A percentile compares a stretch with the other conserved stretches of the same genome.
Conservation (phyloP, 2,797 vertebrate species). For the Sebastolobus alascanus region DNA sequence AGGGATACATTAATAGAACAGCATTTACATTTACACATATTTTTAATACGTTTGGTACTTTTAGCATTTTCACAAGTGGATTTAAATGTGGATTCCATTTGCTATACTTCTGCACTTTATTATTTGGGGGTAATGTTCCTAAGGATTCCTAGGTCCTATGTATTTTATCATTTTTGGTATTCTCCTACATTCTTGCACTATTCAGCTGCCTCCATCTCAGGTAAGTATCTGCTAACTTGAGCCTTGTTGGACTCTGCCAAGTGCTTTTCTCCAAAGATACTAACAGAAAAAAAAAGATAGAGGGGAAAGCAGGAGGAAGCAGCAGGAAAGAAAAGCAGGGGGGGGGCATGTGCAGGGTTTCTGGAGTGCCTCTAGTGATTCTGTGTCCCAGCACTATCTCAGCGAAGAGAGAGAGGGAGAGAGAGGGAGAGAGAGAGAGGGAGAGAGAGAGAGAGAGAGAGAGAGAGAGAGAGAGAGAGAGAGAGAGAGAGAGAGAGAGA, state of each 20-base stretch:
- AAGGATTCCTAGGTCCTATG: neutral
- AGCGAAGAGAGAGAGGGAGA: constrained; percentile 13
- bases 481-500: constrained; percentile 27
- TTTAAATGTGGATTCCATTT: neutral
- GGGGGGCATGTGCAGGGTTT: constrained; percentile 33
- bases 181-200: neutral
- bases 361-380: constrained; percentile 53
- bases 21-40: neutral
- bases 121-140: neutral
- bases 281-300: neutral
- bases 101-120: neutral
- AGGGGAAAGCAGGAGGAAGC: constrained; percentile 11
- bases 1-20: constrained; percentile 1
- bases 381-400: constrained; percentile 51
- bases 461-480: constrained; percentile 1
- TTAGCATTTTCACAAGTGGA: neutral
- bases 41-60: constrained; percentile 7
- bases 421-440: constrained; percentile 7
- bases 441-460: constrained; percentile 21
- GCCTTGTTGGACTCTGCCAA: constrained; percentile 33
- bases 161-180: constrained; percentile 2
- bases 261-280: constrained; percentile 20
- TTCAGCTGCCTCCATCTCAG: constrained; percentile 22
- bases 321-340: constrained; percentile 9
- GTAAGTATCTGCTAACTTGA: constrained; percentile 10